A percentile compares a stretch with the other conserved stretches of the same genome.
phyloP scores from a whole-genome alignment of 2,113 vertebrate species.

The Mandrillus leucophaeus region DNA sequence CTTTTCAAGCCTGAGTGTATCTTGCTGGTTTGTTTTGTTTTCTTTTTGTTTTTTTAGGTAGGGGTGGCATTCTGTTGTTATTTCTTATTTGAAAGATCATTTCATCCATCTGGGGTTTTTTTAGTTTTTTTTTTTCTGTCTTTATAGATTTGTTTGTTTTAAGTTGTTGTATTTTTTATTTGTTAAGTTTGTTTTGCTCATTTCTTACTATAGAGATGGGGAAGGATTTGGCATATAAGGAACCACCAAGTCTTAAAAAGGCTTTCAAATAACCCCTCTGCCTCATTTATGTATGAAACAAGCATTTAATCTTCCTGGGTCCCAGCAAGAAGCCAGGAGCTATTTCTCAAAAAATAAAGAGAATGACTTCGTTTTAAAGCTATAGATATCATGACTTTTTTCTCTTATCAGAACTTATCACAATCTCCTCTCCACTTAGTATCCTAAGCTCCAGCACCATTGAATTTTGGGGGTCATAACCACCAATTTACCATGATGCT shows the following conservation, averaged over 20 bases:
- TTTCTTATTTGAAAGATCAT: neutral
- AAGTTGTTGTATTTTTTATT: neutral
- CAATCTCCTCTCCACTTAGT: neutral
- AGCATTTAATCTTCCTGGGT: neutral
- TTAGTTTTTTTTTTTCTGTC: neutral
- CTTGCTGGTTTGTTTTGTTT: neutral
- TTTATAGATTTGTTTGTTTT: neutral
- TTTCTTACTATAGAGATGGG: neutral
- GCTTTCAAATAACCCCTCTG: neutral
- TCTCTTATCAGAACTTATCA: neutral
- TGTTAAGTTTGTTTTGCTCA: neutral
- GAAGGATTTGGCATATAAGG: neutral
- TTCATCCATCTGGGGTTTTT: neutral
- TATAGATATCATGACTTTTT: neutral
- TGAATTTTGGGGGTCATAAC: neutral
- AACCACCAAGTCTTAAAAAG: neutral
- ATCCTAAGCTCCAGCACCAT: neutral
- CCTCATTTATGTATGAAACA: neutral
- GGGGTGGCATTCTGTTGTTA: neutral
- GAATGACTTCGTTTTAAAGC: neutral
- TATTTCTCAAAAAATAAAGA: neutral
- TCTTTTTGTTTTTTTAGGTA: neutral
- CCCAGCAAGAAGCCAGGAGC: neutral
- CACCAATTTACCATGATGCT: neutral
- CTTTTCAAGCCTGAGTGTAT: neutral